Percentiles rank a stretch among this genome's conserved stretches.
Evolutionary conservation across 2,797 vertebrate species (phyloP).

Genomic region (Monodelphis domestica): DNA sequence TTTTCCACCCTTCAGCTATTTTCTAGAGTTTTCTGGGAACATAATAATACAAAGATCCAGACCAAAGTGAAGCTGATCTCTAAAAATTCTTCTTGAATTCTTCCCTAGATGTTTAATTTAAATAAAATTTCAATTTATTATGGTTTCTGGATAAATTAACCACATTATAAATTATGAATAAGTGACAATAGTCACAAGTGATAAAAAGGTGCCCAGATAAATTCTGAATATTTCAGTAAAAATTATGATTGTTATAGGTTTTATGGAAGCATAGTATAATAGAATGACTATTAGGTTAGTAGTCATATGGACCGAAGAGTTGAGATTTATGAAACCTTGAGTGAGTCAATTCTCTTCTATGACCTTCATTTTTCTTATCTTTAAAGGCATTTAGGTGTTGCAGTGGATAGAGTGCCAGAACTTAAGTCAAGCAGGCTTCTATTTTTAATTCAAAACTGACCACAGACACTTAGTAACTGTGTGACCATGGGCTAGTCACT

Average conservation of each 20-base stretch:
- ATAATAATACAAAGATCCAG: conserved; percentile 29
- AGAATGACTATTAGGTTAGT: neutral
- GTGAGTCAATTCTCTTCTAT: neutral
- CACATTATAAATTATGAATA: conserved; percentile 74
- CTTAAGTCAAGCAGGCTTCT: neutral
- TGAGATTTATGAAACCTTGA: neutral
- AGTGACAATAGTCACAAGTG: conserved; percentile 39
- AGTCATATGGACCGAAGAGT: neutral
- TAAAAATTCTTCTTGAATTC: conserved; percentile 61
- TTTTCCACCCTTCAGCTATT: neutral
- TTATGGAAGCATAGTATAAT: neutral
- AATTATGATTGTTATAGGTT: neutral
- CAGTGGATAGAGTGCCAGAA: neutral
- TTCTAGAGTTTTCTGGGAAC: neutral
- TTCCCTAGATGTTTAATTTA: conserved; percentile 57
- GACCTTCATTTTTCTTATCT: neutral
- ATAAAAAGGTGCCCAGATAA: neutral
- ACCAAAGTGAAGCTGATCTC: conserved; percentile 12
- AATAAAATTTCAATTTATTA: conserved; percentile 65
- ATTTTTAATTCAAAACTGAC: neutral
- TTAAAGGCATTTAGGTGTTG: neutral
- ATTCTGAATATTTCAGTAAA: neutral
- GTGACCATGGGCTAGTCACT: no score
- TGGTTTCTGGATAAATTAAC: conserved; percentile 65
- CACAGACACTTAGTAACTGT: neutral